Evolutionary conservation across 2,113 vertebrate species (phyloP), one percentile per base, ranked within the genome.

Genomic region (Ammodytes dubius): DNA sequence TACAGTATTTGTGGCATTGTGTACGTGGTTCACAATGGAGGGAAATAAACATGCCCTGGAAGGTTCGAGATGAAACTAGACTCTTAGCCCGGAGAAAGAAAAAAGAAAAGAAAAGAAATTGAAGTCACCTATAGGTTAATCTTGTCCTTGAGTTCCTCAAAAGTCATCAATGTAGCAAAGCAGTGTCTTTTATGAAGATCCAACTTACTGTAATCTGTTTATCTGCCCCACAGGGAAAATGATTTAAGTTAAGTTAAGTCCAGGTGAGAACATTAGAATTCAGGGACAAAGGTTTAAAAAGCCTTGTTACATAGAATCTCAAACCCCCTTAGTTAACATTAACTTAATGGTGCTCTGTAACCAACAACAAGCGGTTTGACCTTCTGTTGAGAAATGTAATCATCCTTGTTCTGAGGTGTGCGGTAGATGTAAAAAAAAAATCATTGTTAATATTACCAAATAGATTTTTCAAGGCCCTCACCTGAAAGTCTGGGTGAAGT

Each of bases 201-300:
- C 77, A 35, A 83, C 70, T 81, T 76, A 57, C 65, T 81, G 15
- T 89, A 82, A 86, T 90, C 83, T 76, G 66, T 82, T 82, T 84
- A 84, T 86, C 79, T 81, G 50, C 7, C 74, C 27, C 58, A 56
- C 17, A 64, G 53, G 61, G 43, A 37, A 79, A 60, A 61, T 63
- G 58, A 77, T 89, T 87, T 81, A 68, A 70, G 71, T 82, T 73
- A 27, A 27, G 27, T 27, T 19, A 74, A 77, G 77, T 67, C 85
- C 43, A 73, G 60, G 63, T 67, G 35, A 9, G 37, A 27, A 69
- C 81, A 74, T 75, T 63, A 59, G 65, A 74, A 79, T 78, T 72
- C 57, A 35, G 47, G 56, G 82, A 75, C 70, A 77, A 58, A 66
- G 50, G 42, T 70, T 60, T 76, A 50, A 37, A 2, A 70, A 13